A percentile compares a stretch with the other conserved stretches of the same genome.
Evolutionary conservation across 2,888 invertebrate genomes (phyloP).

Genomic region (Mesochorus sp.): DNA sequence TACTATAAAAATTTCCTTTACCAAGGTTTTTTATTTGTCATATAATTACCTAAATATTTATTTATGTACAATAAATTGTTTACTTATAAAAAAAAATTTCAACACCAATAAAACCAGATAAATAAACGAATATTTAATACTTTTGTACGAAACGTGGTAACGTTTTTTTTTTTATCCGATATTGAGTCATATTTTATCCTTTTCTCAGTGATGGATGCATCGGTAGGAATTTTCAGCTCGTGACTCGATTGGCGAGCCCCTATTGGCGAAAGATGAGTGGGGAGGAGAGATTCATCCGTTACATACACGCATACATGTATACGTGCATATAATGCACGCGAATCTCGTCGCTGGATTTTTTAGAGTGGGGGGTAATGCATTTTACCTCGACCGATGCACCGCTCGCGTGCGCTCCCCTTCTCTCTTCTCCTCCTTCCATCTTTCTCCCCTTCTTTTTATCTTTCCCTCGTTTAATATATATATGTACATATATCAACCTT

Average conservation of each 20-base stretch:
- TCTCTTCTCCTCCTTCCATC: conserved; percentile 15
- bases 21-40: no score
- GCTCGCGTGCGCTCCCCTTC: conserved; percentile 62
- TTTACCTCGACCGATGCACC: conserved; percentile 65
- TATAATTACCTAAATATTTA: no score
- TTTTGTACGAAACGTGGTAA: no score
- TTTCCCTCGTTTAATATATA: conserved; percentile 13
- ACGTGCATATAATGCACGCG: conserved; percentile 63
- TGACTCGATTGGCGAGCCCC: conserved; percentile 50
- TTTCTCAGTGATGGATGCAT: not conserved
- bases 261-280: conserved; percentile 16
- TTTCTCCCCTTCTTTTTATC: conserved; percentile 13
- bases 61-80: no score
- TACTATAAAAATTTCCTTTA: no score
- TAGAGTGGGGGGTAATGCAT: conserved; percentile 77
- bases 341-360: conserved; percentile 64
- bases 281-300: conserved; percentile 22
- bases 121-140: no score
- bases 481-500: conserved; percentile 1
- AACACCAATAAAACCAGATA: no score
- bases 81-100: no score
- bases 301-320: conserved; percentile 2
- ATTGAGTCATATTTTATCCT: no score
- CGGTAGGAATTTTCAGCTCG: no score
- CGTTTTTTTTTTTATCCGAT: no score